A percentile compares a stretch with the other conserved stretches of the same genome.
These are phyloP conservation scores for Aphis gossypii DNA, from an alignment of 1,140 invertebrate genomes.

Conservation along the genomic window DNA sequence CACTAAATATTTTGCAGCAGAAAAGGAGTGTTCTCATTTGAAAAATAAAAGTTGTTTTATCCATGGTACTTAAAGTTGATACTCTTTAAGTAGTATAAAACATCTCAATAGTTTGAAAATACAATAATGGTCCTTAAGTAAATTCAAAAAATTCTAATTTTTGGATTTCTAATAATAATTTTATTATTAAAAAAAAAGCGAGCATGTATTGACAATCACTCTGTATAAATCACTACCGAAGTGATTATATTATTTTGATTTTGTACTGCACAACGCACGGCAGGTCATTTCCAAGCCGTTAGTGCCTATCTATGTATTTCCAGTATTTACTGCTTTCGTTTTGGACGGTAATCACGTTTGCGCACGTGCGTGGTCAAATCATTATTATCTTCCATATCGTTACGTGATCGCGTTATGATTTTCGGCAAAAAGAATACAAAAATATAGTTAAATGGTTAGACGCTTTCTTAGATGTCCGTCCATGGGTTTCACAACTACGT, in stretches of 20 bases:
- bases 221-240: not conserved
- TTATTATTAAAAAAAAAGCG: not conserved
- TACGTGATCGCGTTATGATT: not conserved
- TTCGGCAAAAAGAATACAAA: not conserved
- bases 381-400: not conserved
- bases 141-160: not conserved
- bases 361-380: slow-evolving; percentile 6
- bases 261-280: not conserved
- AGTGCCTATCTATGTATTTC: not conserved
- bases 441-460: not conserved
- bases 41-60: not conserved
- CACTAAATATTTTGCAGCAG: not conserved
- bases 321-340: not conserved
- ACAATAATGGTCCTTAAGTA: no score
- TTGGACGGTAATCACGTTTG: not conserved
- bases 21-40: not conserved
- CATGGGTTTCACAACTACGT: not conserved
- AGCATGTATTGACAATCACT: not conserved
- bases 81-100: not conserved
- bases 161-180: not conserved
- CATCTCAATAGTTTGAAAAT: not conserved
- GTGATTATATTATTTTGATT: not conserved
- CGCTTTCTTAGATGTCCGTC: not conserved
- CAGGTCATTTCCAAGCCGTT: not conserved
- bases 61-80: no score